Base-by-base conservation (phyloP, 2,113 vertebrate genomes). In the Prinia subflava region DNA sequence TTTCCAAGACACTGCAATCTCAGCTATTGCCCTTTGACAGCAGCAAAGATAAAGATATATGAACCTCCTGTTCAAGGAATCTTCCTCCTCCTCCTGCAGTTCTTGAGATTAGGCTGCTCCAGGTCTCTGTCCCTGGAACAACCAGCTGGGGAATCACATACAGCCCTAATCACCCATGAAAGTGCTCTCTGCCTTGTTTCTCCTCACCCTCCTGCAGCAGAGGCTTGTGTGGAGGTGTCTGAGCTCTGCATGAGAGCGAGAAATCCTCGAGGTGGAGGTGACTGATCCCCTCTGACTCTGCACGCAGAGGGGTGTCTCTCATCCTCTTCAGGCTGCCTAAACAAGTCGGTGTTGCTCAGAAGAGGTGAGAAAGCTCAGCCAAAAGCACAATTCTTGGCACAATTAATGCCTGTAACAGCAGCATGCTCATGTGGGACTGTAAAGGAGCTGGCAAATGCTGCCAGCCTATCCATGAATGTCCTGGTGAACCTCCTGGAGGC, bases 11-110 rank as follows among this genome's bases (percentile, higher is more conserved):
- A 16, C 82, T 82, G 89, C 95, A 90, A 11, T 75, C 86, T 94
- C 77, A 93, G 90, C 76, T 81, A 23, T 53, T 96, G 96, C 93
- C 93, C 95, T 97, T 95, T 96, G 96, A 93, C 90, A 97, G 68
- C 79, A 90, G 85, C 79, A 83, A 78, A 96, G 93, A 92, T 95
- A 93, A 93, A 92, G 76, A 81, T 31, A 44, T 4, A 12, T 7
- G 22, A 96, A 79, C 84, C 71, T 82, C 27, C 50, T 18, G 46
- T 57, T 80, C 59, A 11, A 62, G 37, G 46, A 76, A 90, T 53
- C 59, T 52, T 55, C 23, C 37, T 93, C 33, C 55, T 91, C 31
- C 53, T 89, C 62, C 27, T 70, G 37, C 16, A 1, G 1, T 47
- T 81, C 68, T 75, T 10, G 21, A 56, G 64, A 31, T 87, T 37